These are phyloP conservation scores for Drosophila pseudoobscura DNA, from an alignment of 1,140 invertebrate genomes.

Conservation along the genomic window DNA sequence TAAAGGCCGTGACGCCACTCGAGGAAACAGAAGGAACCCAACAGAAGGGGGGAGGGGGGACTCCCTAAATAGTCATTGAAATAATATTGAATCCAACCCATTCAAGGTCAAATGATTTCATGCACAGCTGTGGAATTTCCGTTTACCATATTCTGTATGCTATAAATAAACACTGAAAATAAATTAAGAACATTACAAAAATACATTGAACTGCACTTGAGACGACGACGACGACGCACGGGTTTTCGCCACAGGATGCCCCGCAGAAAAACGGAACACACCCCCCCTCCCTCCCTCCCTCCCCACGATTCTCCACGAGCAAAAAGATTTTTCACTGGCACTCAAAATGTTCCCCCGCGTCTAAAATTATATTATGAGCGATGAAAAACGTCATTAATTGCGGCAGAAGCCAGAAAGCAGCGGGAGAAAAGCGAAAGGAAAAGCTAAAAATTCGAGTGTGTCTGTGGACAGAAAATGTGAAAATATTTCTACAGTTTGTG, in stretches of 20 bases:
- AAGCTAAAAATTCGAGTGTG: constrained; percentile 14
- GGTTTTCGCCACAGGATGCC: too few relatives aligned
- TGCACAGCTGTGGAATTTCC: constrained; percentile 35
- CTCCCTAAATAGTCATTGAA: background rate
- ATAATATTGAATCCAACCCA: constrained; percentile 11
- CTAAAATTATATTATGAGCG: constrained; percentile 64
- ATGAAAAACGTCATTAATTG: constrained; percentile 72
- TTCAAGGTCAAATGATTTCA: constrained; percentile 63
- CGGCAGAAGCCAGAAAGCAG: constrained; percentile 7
- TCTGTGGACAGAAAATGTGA: constrained; percentile 28
- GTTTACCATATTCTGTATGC: constrained; percentile 3
- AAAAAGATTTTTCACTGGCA: constrained; percentile 37
- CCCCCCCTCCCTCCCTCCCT: too few relatives aligned
- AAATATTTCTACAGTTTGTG: constrained; percentile 29
- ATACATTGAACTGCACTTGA: constrained; percentile 43
- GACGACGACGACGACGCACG: too few relatives aligned
- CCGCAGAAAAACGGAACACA: constrained; percentile 33
- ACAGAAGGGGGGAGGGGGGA: background rate
- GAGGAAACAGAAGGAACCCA: background rate
- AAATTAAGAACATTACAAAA: constrained; percentile 47
- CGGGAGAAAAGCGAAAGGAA: constrained; percentile 28
- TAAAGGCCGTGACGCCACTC: constrained; percentile 11
- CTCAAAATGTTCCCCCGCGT: constrained; percentile 28
- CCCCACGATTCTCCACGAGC: constrained; percentile 16
- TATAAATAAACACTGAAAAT: constrained; percentile 55